phyloP scores from a whole-genome alignment of 2,797 vertebrate species.

The Sebastes baramenuke region DNA sequence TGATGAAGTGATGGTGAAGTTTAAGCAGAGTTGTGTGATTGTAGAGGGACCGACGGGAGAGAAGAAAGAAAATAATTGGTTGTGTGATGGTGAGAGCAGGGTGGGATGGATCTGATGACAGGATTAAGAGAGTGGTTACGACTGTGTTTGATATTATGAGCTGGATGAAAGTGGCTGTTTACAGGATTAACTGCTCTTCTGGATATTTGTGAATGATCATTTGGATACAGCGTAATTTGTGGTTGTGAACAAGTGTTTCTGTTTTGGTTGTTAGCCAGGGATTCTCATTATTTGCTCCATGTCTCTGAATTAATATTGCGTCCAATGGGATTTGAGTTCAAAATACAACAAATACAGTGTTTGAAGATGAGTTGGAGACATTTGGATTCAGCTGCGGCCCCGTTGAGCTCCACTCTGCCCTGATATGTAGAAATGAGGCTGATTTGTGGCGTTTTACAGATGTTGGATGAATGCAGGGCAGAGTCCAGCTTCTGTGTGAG shows the following conservation, averaged over 20 bases:
- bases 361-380: not conserved
- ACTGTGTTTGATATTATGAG: not conserved
- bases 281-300: not conserved
- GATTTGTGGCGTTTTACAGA: conserved; percentile 59
- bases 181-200: not conserved
- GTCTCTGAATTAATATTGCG: not conserved
- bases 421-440: conserved; percentile 32
- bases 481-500: conserved; percentile 60
- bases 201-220: not conserved
- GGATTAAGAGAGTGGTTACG: not conserved
- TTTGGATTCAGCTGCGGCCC: conserved; percentile 19
- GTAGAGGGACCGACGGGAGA: not conserved
- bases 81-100: not conserved
- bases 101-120: not conserved
- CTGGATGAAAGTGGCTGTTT: not conserved
- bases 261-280: not conserved
- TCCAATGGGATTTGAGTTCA: not conserved
- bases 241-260: not conserved
- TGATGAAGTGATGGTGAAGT: not conserved
- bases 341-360: conserved; percentile 1
- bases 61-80: not conserved
- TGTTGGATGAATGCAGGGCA: conserved; percentile 51
- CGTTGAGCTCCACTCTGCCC: conserved; percentile 2
- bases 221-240: not conserved
- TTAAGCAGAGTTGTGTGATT: not conserved